Evolutionary conservation across 2,888 invertebrate species (phyloP), one percentile per base, ranked within the genome.

Genomic region (Pristionchus mayeri): DNA sequence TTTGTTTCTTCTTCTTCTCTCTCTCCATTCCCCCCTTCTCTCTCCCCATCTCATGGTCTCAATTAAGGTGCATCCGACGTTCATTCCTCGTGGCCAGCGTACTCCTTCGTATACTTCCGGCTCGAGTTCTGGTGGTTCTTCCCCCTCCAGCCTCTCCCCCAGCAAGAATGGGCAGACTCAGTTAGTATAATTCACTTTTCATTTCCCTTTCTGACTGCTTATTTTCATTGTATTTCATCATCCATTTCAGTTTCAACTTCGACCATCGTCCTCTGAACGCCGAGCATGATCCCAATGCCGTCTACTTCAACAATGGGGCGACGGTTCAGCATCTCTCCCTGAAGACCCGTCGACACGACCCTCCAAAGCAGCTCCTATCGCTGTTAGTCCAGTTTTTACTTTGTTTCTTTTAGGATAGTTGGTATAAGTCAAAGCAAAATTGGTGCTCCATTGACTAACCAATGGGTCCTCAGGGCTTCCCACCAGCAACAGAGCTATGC

Each of bases 281-380:
- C 24, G n/a, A 71, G 40, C 30, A 60, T 13, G 60, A 30, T 60
- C 60, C n/a, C 13, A 63, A 63, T 63, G n/a, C n/a, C n/a, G n/a
- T n/a, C n/a, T n/a, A n/a, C n/a, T n/a, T n/a, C n/a, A n/a, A n/a
- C n/a, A n/a, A n/a, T n/a, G n/a, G 48, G 30, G 48, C 48, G 2
- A 30, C 75, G 4, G 78, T 78, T n/a, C n/a, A n/a, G n/a, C n/a
- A n/a, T n/a, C n/a, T n/a, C n/a, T n/a, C n/a, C n/a, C n/a, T n/a
- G n/a, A n/a, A n/a, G n/a, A n/a, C n/a, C n/a, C n/a, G n/a, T n/a
- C n/a, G n/a, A n/a, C n/a, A n/a, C n/a, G n/a, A n/a, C n/a, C n/a
- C n/a, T n/a, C 78, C 78, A 50, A 78, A 78, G 52, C 78, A 78
- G 48, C 78, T 78, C 11, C 78, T 78, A 30, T 18, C 50, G 18